These are phyloP conservation scores for Hofmannophila pseudospretella DNA, from an alignment of 2,888 invertebrate species.

Conservation along the genomic window DNA sequence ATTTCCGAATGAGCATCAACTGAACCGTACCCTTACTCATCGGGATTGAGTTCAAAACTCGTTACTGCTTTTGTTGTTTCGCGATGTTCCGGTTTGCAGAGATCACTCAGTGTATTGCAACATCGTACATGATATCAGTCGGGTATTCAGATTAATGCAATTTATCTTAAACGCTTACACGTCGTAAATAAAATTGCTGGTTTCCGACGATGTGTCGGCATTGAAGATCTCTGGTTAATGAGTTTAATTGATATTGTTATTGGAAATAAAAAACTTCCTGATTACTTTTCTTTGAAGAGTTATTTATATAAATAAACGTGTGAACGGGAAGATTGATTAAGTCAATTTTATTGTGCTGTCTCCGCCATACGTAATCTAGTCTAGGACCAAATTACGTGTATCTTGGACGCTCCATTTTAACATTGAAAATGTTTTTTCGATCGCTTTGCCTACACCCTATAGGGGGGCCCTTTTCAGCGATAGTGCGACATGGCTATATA, in stretches of 20 bases:
- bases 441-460: too few relatives aligned
- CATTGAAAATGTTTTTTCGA: too few relatives aligned
- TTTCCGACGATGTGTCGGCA: slow-evolving; percentile 46
- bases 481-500: too few relatives aligned
- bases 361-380: too few relatives aligned
- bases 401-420: too few relatives aligned
- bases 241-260: slow-evolving; percentile 59
- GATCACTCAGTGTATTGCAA: slow-evolving; percentile 68
- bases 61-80: slow-evolving; percentile 28
- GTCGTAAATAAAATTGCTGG: slow-evolving; percentile 76
- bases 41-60: slow-evolving; percentile 32
- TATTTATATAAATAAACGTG: neutral
- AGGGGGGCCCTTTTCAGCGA: too few relatives aligned
- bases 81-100: slow-evolving; percentile 27
- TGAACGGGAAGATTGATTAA: neutral
- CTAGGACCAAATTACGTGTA: too few relatives aligned
- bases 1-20: slow-evolving; percentile 27
- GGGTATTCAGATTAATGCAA: slow-evolving; percentile 77
- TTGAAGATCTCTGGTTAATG: slow-evolving; percentile 53
- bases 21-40: slow-evolving; percentile 46
- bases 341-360: too few relatives aligned
- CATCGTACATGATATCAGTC: slow-evolving; percentile 75
- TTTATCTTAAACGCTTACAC: slow-evolving; percentile 78
- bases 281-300: slow-evolving; percentile 19
- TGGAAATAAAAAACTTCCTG: slow-evolving; percentile 33